A percentile compares a stretch with the other conserved stretches of the same genome.
Conservation (phyloP, 2,888 invertebrate species). For the Acleris holmiana region DNA sequence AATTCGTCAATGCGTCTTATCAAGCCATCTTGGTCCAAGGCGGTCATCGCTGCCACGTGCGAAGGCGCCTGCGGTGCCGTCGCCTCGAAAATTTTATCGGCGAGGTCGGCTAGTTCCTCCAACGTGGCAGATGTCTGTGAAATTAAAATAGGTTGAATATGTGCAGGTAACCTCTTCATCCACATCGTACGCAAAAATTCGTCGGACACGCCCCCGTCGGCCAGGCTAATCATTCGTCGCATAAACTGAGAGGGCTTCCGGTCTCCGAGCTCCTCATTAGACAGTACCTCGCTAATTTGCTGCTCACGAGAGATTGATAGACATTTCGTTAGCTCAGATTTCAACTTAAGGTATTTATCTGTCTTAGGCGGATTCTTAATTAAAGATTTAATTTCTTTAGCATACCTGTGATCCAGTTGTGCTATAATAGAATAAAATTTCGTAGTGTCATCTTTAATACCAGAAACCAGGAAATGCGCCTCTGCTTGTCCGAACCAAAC, state of each 20-base stretch:
- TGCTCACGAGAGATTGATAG: constrained; percentile 17
- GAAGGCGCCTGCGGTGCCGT: neutral
- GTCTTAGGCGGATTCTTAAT: constrained; percentile 38
- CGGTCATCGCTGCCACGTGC: neutral
- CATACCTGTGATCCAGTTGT: constrained; percentile 39
- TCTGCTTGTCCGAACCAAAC: constrained; percentile 51
- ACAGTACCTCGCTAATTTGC: constrained; percentile 1
- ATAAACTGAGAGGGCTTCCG: constrained; percentile 13
- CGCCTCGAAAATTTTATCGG: constrained; percentile 6
- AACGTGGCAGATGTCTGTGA: neutral
- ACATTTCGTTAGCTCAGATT: constrained; percentile 16
- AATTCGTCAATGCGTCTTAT: no score
- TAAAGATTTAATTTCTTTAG: constrained; percentile 40
- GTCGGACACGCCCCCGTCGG: no score
- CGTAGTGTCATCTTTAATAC: constrained; percentile 41
- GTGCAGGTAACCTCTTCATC: neutral
- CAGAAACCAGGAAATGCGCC: constrained; percentile 43
- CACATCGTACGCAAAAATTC: constrained; percentile 6
- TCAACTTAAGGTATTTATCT: constrained; percentile 30
- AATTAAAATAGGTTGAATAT: constrained; percentile 5
- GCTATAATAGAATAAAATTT: constrained; percentile 45
- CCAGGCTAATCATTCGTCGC: neutral
- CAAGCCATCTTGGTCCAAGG: neutral
- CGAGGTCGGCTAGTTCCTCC: neutral
- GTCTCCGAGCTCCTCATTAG: constrained; percentile 19